Percentiles rank a stretch among this genome's conserved stretches.
These are phyloP conservation scores for Stegodyphus mimosarum DNA, from an alignment of 1,140 invertebrate species.

Conservation along the genomic window DNA sequence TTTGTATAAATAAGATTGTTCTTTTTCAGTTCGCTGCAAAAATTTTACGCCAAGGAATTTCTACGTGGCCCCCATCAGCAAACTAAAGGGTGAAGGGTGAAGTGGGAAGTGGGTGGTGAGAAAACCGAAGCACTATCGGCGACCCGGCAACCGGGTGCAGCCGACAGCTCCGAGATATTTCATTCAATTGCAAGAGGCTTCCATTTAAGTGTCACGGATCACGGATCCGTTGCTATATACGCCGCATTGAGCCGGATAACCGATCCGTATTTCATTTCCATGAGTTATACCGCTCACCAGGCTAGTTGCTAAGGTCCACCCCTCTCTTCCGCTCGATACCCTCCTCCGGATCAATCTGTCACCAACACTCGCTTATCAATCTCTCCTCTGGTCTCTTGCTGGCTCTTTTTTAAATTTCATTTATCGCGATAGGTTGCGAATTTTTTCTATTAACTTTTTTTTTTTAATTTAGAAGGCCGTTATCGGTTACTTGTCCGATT, in stretches of 20 bases:
- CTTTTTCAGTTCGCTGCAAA: too few relatives aligned
- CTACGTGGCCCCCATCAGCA: not conserved
- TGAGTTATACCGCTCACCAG: not conserved
- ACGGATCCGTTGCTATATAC: constrained; percentile 13
- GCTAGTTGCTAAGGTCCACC: not conserved
- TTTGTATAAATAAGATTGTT: too few relatives aligned
- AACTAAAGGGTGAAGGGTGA: not conserved
- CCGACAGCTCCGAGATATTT: constrained; percentile 42
- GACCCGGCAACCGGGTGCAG: constrained; percentile 20
- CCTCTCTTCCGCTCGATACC: not conserved
- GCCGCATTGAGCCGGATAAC: constrained; percentile 20
- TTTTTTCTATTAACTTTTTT: too few relatives aligned
- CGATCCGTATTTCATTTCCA: constrained; percentile 52
- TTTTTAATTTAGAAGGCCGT: too few relatives aligned
- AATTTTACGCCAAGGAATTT: not conserved
- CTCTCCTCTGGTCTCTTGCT: too few relatives aligned
- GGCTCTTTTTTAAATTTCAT: too few relatives aligned
- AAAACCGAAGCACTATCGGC: not conserved
- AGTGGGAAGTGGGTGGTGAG: too few relatives aligned
- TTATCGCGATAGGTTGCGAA: too few relatives aligned
- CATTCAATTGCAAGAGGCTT: constrained; percentile 47
- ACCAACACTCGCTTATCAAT: constrained; percentile 11
- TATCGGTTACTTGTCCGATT: too few relatives aligned
- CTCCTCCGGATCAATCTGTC: constrained; percentile 42
- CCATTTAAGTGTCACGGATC: constrained; percentile 53